Evolutionary conservation across 1,140 invertebrate genomes (phyloP), one percentile per base, ranked within the genome.

Genomic region (Drosophila tropicalis): DNA sequence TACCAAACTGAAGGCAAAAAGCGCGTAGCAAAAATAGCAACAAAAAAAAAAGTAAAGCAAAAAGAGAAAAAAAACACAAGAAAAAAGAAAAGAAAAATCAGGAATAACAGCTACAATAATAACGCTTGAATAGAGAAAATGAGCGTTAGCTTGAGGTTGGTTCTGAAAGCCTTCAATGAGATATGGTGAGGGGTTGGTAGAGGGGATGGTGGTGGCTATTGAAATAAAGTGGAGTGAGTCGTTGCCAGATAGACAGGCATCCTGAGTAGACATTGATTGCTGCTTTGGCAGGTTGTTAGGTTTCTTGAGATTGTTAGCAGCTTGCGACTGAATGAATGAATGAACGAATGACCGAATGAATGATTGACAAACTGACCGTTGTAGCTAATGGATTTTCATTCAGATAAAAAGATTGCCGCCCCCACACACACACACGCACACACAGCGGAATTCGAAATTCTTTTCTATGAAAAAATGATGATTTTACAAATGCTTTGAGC

Each of bases 281-380:
- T 79, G 79, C 80, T 83, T 77, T 83, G 84, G 79, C 83, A 86
- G 84, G 79, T 89, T 86, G 83, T 86, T 86, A 89, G 83, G 83
- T 73, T 79, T 71, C 79, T 56, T 68, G 71, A 62, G 69, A 76
- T 76, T 76, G 73, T 76, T 76, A 75, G 79, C 72, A 79, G 71
- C 80, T 79, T 69, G 56, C 15, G 76, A 62, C 67, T 77, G 73
- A 81, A 74, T 81, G 81, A 65, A 66, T 79, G 68, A 78, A 69
- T 70, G 70, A 81, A 58, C 19, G 80, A 62, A 70, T 77, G 81
- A 63, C 66, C 71, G 62, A 79, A 67, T 75, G 71, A 81, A 56
- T 67, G 71, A 61, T 39, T 68, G 56, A 75, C 47, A 66, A 79
- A 67, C 73, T 76, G 40, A 76, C 73, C 51, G 75, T 63, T 79